Evolutionary conservation across 2,888 invertebrate genomes (phyloP), one percentile per base, ranked within the genome.

Genomic region (Xylota segnis): DNA sequence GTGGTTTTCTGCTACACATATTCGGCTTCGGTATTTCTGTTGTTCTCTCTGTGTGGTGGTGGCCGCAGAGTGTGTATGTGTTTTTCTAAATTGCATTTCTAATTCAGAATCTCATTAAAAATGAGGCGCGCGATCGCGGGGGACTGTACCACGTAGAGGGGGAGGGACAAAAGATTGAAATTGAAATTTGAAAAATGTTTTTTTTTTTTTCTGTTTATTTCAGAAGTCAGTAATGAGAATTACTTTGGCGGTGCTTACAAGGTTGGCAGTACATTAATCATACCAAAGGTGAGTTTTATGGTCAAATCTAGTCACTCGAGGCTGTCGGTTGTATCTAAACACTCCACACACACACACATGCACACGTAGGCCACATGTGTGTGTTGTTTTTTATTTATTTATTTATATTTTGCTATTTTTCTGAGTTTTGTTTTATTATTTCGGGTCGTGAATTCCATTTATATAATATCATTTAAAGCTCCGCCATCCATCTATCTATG

Each of bases 221-320:
- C 88, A 89, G 89, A 89, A 88, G 88, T 87, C 71, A 88, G 88
- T 89, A 89, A 89, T 89, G 89, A 89, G 74, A 88, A 89, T 89
- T 89, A 89, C 89, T 89, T 89, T 87, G 88, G 89, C 77, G 88
- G 89, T 72, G 81, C 89, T 81, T 89, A 89, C 88, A 89, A 89
- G 88, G 88, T 89, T 83, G 89, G 89, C 86, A 89, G 89, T 84
- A 89, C 89, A 88, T 87, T 90, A 87, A 88, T 89, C 70, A 89
- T 89, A 88, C 89, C 89, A 88, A 88, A 90, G 89, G 89, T 89
- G 87, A 89, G 89, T 86, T 70, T 86, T 72, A 86, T 86, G 86
- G 72, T 77, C 82, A 72, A 65, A 54, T 82, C 45, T 58, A 72
- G 59, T 59, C 23, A 75, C 52, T 86, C 76, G 86, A 86, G 86